Percentiles rank a stretch among this genome's conserved stretches.
Evolutionary conservation across 2,113 vertebrate species (phyloP).

Genomic region (Probosciger aterrimus): DNA sequence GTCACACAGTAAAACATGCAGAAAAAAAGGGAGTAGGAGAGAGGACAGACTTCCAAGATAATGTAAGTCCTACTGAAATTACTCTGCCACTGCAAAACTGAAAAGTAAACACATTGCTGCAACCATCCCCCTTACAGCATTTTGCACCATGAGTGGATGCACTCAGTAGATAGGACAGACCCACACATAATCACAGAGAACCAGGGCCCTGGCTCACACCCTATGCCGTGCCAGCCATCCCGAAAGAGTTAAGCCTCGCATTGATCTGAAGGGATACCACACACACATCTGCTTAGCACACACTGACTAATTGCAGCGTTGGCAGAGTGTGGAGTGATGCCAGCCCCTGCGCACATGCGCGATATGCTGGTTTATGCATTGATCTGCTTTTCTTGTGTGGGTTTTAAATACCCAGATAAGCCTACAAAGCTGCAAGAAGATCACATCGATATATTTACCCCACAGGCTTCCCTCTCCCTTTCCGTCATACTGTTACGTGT

Average conservation of each 20-base stretch:
- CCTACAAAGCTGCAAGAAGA: constrained; percentile 40
- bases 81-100: background rate
- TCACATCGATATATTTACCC: constrained; percentile 41
- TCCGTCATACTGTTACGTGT: background rate
- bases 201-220: background rate
- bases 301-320: background rate
- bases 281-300: background rate
- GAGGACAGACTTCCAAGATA: background rate
- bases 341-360: background rate
- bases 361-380: background rate
- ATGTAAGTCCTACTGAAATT: background rate
- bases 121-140: background rate
- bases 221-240: background rate
- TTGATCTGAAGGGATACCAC: background rate
- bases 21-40: background rate
- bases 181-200: accelerated
- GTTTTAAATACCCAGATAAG: constrained; percentile 27
- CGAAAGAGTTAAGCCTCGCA: background rate
- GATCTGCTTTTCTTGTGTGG: constrained; percentile 4
- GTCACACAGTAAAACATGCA: background rate
- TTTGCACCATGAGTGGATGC: background rate
- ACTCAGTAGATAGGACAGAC: background rate
- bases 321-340: background rate
- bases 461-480: constrained; percentile 30
- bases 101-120: accelerated